phyloP scores from a whole-genome alignment of 2,888 invertebrate species.

The Archaeoteleia sp. region DNA sequence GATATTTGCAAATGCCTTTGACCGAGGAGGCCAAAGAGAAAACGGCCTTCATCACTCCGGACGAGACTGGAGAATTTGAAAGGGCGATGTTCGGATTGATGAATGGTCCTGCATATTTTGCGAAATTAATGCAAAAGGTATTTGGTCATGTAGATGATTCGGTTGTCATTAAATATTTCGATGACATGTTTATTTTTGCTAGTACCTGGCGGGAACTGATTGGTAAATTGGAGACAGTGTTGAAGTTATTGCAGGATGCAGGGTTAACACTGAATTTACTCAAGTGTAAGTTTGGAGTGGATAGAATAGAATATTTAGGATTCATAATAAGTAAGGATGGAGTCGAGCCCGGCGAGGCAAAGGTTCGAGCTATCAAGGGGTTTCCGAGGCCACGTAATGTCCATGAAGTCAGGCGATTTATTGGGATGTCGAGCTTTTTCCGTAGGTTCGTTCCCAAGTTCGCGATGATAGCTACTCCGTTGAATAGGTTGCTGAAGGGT shows the following conservation, averaged over 20 bases:
- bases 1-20: conserved; percentile 45
- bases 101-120: conserved; percentile 59
- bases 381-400: not conserved
- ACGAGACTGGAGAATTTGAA: conserved; percentile 56
- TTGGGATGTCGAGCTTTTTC: conserved; percentile 4
- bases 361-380: too few species aligned
- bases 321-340: conserved; percentile 6
- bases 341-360: not conserved
- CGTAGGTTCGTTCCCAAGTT: too few species aligned
- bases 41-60: conserved; percentile 53
- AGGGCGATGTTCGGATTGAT: conserved; percentile 59
- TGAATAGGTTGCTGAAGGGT: conserved; percentile 5
- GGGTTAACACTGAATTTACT: conserved; percentile 11
- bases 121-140: not conserved
- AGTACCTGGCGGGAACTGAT: conserved; percentile 58
- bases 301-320: not conserved
- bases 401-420: conserved; percentile 8
- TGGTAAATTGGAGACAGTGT: conserved; percentile 49
- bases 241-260: conserved; percentile 43
- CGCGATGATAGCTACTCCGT: conserved; percentile 14
- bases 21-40: conserved; percentile 29
- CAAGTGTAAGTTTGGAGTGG: conserved; percentile 20
- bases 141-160: too few species aligned
- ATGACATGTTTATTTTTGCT: too few species aligned
- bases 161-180: too few species aligned